Conservation (phyloP, 2,113 vertebrate genomes). For the Seriola rivoliana region DNA sequence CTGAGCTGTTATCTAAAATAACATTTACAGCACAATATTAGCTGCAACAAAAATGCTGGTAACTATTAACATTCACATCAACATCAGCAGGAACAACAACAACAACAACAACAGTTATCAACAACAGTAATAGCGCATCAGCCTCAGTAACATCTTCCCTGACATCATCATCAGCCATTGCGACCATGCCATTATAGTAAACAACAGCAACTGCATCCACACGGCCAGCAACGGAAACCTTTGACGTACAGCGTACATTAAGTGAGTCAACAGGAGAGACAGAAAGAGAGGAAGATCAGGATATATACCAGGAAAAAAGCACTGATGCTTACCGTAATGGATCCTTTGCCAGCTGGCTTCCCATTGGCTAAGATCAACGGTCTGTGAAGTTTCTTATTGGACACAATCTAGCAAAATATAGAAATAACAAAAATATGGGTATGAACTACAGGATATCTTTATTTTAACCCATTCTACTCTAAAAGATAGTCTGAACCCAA, state of each 20-base stretch:
- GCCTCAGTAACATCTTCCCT: neutral
- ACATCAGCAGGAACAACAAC: slow-evolving; percentile 6
- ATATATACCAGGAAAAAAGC: neutral
- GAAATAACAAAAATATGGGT: neutral
- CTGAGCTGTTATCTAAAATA: slow-evolving; percentile 92
- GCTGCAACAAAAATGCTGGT: slow-evolving; percentile 21
- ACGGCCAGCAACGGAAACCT: neutral
- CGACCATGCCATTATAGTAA: neutral
- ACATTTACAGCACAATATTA: slow-evolving; percentile 49
- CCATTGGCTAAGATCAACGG: slow-evolving; percentile 92
- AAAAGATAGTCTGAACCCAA: neutral
- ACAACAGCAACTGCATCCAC: neutral
- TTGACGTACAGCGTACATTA: neutral
- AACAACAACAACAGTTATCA: neutral
- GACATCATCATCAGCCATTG: neutral
- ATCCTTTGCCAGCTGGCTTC: slow-evolving; percentile 96
- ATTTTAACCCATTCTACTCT: neutral
- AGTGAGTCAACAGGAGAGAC: neutral
- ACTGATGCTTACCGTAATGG: slow-evolving; percentile 88
- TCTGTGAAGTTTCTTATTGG: slow-evolving; percentile 96
- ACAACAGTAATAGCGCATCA: neutral
- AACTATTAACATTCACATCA: slow-evolving; percentile 11
- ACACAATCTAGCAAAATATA: slow-evolving; percentile 90
- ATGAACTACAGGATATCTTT: neutral
- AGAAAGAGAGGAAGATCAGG: neutral